Conservation (phyloP, 2,888 invertebrate genomes). For the Coelinius sp. region DNA sequence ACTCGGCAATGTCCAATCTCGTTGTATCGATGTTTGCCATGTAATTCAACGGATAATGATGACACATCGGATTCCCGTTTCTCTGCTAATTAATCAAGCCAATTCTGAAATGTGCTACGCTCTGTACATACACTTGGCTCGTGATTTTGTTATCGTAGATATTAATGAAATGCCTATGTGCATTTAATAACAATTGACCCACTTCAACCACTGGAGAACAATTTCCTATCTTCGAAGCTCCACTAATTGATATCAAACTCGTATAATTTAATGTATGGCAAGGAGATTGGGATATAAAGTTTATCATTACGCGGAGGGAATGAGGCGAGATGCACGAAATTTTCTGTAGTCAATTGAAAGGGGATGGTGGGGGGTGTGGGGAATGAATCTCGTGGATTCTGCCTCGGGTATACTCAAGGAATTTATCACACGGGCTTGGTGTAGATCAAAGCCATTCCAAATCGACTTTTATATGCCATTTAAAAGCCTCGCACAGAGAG, state of each 20-base stretch:
- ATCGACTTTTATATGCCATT: conserved; percentile 23
- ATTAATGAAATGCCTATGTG: background rate
- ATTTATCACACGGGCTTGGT: conserved; percentile 12
- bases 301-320: background rate
- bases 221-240: background rate
- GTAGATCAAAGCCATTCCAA: conserved; percentile 21
- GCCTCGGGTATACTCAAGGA: conserved; percentile 3
- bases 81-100: conserved; percentile 44
- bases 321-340: conserved; percentile 16
- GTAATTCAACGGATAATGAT: conserved; percentile 47
- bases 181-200: background rate
- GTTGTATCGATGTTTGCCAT: conserved; percentile 44
- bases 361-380: background rate
- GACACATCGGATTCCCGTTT: conserved; percentile 42
- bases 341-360: conserved; percentile 2
- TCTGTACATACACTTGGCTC: background rate
- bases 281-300: background rate
- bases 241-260: background rate
- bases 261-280: too few species aligned
- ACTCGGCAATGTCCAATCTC: conserved; percentile 34
- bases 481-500: conserved; percentile 5
- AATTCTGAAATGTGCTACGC: conserved; percentile 35
- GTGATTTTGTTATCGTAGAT: conserved; percentile 22
- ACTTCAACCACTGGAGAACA: background rate
- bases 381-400: background rate